These are phyloP conservation scores for Pseudochromis fuscus DNA, from an alignment of 2,797 vertebrate genomes.

Conservation along the genomic window DNA sequence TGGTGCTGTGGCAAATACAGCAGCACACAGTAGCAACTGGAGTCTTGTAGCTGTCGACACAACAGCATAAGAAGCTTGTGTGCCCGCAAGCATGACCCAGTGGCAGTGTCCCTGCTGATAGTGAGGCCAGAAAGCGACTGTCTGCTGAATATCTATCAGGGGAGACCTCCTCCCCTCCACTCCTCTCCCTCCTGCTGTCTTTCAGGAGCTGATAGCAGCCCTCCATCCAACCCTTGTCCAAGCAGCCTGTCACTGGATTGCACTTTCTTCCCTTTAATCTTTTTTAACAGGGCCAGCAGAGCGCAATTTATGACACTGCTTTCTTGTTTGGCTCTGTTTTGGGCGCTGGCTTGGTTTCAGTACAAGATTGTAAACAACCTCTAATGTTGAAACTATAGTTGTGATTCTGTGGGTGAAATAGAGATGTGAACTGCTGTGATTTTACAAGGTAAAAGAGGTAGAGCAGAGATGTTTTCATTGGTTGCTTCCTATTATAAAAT, in stretches of 20 bases:
- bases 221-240: slow-evolving; percentile 40
- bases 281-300: slow-evolving; percentile 55
- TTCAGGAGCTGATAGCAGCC: slow-evolving; percentile 51
- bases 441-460: not conserved
- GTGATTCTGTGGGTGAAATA: slow-evolving; percentile 15
- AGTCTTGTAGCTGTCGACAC: slow-evolving; percentile 76
- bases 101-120: slow-evolving; percentile 57
- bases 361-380: slow-evolving; percentile 58
- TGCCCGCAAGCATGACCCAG: slow-evolving; percentile 56
- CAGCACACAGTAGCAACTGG: slow-evolving; percentile 66
- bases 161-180: slow-evolving; percentile 35
- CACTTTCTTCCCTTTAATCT: slow-evolving; percentile 62
- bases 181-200: slow-evolving; percentile 44
- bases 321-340: slow-evolving; percentile 56
- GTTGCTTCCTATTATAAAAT: slow-evolving; percentile 1
- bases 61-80: slow-evolving; percentile 56
- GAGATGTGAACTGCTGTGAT: slow-evolving; percentile 22
- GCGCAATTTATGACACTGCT: slow-evolving; percentile 60
- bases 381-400: slow-evolving; percentile 27
- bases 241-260: slow-evolving; percentile 52
- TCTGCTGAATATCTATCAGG: slow-evolving; percentile 57
- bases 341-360: slow-evolving; percentile 41
- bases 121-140: slow-evolving; percentile 39
- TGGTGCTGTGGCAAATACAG: slow-evolving; percentile 42
- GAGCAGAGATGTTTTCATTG: not conserved